Evolutionary conservation across 2,113 vertebrate species (phyloP).

Genomic region (Ailuropoda melanoleuca): DNA sequence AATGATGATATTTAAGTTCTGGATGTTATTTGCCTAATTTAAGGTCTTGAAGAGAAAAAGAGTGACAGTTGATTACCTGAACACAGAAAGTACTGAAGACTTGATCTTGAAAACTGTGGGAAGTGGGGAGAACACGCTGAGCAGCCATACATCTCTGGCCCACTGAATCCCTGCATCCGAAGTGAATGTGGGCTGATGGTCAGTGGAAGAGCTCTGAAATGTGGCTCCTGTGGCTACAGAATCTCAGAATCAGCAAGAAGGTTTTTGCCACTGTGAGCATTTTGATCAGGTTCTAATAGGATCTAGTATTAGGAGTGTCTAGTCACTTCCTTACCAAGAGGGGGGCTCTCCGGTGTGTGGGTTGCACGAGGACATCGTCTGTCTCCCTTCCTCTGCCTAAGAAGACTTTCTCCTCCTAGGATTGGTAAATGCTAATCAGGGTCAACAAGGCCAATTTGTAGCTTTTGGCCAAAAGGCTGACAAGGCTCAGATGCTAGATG

Average conservation of each 20-base stretch:
- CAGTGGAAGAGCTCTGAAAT: neutral
- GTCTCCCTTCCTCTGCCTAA: neutral
- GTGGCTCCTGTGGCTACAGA: neutral
- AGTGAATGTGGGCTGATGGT: neutral
- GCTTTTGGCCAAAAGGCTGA: neutral
- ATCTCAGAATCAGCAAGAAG: neutral
- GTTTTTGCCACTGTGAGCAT: neutral
- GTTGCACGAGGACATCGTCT: neutral
- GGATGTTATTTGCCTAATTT: conserved; percentile 11
- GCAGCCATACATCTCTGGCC: neutral
- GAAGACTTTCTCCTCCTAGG: neutral
- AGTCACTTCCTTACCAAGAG: neutral
- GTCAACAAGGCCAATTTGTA: neutral
- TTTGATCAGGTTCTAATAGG: neutral
- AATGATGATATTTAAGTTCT: neutral
- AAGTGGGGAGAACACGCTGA: neutral
- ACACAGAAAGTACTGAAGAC: neutral
- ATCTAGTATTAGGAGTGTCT: neutral
- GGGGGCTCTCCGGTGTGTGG: neutral
- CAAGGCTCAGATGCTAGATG: neutral
- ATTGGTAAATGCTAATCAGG: neutral
- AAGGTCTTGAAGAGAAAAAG: conserved; percentile 36
- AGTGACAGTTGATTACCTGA: neutral
- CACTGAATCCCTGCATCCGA: neutral
- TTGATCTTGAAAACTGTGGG: neutral